A percentile compares a stretch with the other conserved stretches of the same genome.
Evolutionary conservation across 2,888 invertebrate species (phyloP).

Genomic region (Drosophila prolongata): DNA sequence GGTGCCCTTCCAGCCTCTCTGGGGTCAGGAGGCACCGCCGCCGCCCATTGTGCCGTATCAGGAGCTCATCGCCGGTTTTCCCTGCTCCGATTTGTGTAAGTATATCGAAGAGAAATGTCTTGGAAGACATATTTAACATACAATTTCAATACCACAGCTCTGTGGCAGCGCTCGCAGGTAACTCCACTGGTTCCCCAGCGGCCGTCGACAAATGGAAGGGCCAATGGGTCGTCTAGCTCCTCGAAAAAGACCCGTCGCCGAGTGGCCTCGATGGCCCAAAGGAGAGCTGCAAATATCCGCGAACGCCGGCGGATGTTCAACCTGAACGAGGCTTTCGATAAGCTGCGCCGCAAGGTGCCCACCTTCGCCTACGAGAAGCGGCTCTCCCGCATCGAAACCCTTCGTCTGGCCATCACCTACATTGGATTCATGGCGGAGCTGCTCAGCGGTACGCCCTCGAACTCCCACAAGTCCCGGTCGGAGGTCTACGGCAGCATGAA

Average conservation of each 20-base stretch:
- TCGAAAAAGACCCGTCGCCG: slow-evolving; percentile 93
- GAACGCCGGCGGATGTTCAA: slow-evolving; percentile 98
- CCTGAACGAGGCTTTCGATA: slow-evolving; percentile 97
- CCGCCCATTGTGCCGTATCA: slow-evolving; percentile 88
- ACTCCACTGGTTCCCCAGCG: slow-evolving; percentile 85
- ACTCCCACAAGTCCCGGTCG: slow-evolving; percentile 82
- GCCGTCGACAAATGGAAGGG: slow-evolving; percentile 66
- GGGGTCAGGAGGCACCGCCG: slow-evolving; percentile 85
- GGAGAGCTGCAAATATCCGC: slow-evolving; percentile 96
- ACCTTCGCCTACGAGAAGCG: slow-evolving; percentile 99
- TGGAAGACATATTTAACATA: neutral
- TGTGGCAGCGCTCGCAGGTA: slow-evolving; percentile 87
- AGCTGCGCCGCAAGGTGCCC: slow-evolving; percentile 94
- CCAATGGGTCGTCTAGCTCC: slow-evolving; percentile 75
- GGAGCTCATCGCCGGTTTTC: slow-evolving; percentile 89
- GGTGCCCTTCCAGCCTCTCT: slow-evolving; percentile 84
- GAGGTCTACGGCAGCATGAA: slow-evolving; percentile 83
- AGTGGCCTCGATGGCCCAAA: slow-evolving; percentile 95
- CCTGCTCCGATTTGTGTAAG: slow-evolving; percentile 88
- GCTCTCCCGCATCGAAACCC: slow-evolving; percentile 96
- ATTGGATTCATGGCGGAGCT: slow-evolving; percentile 98
- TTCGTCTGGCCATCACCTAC: slow-evolving; percentile 97
- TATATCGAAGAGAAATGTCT: neutral
- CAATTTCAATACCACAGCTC: slow-evolving; percentile 64
- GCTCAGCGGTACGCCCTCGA: slow-evolving; percentile 87